A percentile compares a stretch with the other conserved stretches of the same genome.
Evolutionary conservation across 2,797 vertebrate species (phyloP).

Genomic region (Spatula clypeata): DNA sequence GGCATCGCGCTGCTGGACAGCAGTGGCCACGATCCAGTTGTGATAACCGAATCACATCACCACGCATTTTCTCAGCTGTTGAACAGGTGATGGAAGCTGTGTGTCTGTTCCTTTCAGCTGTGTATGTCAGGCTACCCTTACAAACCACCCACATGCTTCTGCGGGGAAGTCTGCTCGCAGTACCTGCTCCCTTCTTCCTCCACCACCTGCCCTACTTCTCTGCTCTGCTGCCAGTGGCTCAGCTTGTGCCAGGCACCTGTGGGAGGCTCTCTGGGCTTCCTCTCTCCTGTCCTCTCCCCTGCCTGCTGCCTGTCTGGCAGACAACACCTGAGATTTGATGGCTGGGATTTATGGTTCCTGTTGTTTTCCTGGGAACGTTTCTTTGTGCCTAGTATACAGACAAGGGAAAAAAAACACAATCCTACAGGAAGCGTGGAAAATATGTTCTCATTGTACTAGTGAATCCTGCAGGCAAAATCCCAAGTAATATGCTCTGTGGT

Average conservation of each 20-base stretch:
- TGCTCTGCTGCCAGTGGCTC: not conserved
- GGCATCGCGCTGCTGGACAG: too few relatives aligned
- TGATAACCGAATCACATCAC: not conserved
- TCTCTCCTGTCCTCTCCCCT: not conserved
- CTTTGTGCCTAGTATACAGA: not conserved
- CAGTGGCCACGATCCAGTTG: not conserved
- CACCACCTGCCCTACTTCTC: not conserved
- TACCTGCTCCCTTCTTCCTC: not conserved
- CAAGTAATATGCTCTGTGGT: not conserved
- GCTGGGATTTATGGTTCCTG: not conserved
- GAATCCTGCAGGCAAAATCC: not conserved
- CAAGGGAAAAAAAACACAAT: not conserved
- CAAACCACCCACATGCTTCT: not conserved
- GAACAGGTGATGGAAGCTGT: not conserved
- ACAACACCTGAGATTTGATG: not conserved
- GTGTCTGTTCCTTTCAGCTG: not conserved
- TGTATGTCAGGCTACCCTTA: too few relatives aligned
- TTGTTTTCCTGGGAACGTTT: not conserved
- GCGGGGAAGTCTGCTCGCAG: not conserved
- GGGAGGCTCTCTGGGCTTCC: not conserved
- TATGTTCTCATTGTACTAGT: too few relatives aligned
- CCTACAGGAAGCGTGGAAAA: not conserved
- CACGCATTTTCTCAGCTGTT: not conserved
- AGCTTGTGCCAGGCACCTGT: not conserved
- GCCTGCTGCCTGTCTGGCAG: not conserved